phyloP scores from a whole-genome alignment of 2,888 invertebrate species.

The Tachina lurida region DNA sequence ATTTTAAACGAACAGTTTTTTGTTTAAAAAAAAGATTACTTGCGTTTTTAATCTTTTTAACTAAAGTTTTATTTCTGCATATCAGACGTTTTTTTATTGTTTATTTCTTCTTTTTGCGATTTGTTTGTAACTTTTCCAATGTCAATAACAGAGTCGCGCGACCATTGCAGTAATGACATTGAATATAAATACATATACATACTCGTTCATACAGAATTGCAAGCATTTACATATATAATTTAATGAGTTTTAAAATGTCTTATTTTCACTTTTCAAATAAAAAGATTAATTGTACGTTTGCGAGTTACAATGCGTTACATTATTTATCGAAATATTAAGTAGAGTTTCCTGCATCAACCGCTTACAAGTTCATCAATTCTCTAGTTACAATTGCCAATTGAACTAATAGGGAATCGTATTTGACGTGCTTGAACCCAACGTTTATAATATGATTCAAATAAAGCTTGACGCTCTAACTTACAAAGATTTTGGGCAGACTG shows the following conservation, averaged over 20 bases:
- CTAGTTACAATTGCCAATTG: too few relatives aligned
- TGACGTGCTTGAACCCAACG: too few relatives aligned
- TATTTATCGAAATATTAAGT: too few relatives aligned
- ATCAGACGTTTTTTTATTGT: slow-evolving; percentile 25
- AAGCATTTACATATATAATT: slow-evolving; percentile 6
- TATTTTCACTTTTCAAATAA: slow-evolving; percentile 4
- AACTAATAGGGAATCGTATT: too few relatives aligned
- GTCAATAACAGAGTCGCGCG: slow-evolving; percentile 67
- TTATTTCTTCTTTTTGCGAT: neutral
- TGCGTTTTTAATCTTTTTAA: slow-evolving; percentile 26
- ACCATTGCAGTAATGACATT: slow-evolving; percentile 63
- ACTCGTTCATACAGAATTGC: too few relatives aligned
- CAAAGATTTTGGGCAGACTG: too few relatives aligned
- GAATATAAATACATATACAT: slow-evolving; percentile 11
- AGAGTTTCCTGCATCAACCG: too few relatives aligned
- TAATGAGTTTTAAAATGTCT: slow-evolving; percentile 24
- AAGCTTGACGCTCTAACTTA: too few relatives aligned
- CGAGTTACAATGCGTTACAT: too few relatives aligned
- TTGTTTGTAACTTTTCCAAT: slow-evolving; percentile 52
- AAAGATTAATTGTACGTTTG: too few relatives aligned
- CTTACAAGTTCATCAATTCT: too few relatives aligned
- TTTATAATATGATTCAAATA: too few relatives aligned
- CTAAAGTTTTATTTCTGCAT: slow-evolving; percentile 43
- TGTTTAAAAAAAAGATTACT: slow-evolving; percentile 26
- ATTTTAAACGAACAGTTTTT: neutral